Percentiles rank a stretch among this genome's conserved stretches.
phyloP scores from a whole-genome alignment of 30 jellyfish, hydroid and myxozoan species.

The Rhopilema esculentum region DNA sequence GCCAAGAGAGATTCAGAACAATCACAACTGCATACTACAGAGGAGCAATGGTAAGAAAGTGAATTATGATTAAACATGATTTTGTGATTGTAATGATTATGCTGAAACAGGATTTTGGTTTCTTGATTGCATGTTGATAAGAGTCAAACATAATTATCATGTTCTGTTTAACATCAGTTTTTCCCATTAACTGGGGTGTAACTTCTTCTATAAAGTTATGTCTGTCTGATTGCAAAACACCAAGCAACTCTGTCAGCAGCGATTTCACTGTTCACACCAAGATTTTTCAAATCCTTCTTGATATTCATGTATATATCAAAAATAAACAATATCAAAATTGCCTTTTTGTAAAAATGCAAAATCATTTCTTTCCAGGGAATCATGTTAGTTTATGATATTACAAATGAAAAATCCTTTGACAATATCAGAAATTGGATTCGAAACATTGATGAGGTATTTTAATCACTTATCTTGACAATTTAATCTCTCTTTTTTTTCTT shows the following conservation, averaged over 20 bases:
- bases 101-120: background rate
- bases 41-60: conserved; percentile 96
- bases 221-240: too few relatives aligned
- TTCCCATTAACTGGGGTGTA: too few relatives aligned
- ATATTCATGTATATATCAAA: too few relatives aligned
- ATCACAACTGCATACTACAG: conserved; percentile 98
- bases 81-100: background rate
- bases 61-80: background rate
- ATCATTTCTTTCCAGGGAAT: conserved; percentile 89
- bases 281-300: too few relatives aligned
- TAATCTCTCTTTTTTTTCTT: background rate
- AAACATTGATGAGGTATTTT: conserved; percentile 92
- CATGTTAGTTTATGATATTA: conserved; percentile 94
- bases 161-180: too few relatives aligned
- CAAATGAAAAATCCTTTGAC: conserved; percentile 96
- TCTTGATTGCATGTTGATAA: too few relatives aligned
- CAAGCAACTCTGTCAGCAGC: too few relatives aligned
- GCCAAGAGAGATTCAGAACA: conserved; percentile 96
- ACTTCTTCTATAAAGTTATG: too few relatives aligned
- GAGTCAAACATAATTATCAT: too few relatives aligned
- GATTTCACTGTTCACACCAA: too few relatives aligned
- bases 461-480: background rate
- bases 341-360: too few relatives aligned
- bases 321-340: too few relatives aligned
- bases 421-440: conserved; percentile 97